Base-by-base conservation (phyloP, 1,140 invertebrate genomes). In the Lethocerus indicus region DNA sequence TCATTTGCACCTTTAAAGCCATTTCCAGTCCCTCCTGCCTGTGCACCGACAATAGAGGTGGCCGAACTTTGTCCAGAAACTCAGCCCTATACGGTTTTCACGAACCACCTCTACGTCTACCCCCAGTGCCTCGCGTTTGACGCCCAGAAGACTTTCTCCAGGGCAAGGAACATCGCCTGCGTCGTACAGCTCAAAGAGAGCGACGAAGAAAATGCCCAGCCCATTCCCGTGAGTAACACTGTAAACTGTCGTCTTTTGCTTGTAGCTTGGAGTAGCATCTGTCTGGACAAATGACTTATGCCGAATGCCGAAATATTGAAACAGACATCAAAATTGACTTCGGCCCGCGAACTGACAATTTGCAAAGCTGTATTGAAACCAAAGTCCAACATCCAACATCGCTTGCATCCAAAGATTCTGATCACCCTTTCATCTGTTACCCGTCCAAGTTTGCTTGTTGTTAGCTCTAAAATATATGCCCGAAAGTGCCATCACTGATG, bases 41-140 rank as follows among this genome's bases (percentile, higher is more conserved):
- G 68, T 45, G 74, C 79, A 25, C 76, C 85, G 12, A 83, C 83
- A 0, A 54, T 90, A 29, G 88, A 93, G 67, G 67, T 93, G 41
- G 73, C 81, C 14, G 83, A 92, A 59, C 83, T 93, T 58, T 78
- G 81, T 54, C 72, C 76, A 39, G 74, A 83, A 49, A 68, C 78
- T 29, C 76, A 84, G 64, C 87, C 88, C 2, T 82, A 82, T 57
- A 81, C 81, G 1, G 78, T 73, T 20, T 94, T 82, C 63, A 66
- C 79, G 3, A 92, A 96, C 67, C 81, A 90, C 63, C 65, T 96
- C 0, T 95, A 91, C 64, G 78, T 96, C 2, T 92, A 92, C 65
- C 92, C 92, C 0, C 67, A 83, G 49, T 73, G 67, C 46, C 67
- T 97, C 7, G 85, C 81, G 60, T 94, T 90, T 62, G 90, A 94